phyloP scores from a whole-genome alignment of 2,888 invertebrate species.

The Dendrolimus pini region DNA sequence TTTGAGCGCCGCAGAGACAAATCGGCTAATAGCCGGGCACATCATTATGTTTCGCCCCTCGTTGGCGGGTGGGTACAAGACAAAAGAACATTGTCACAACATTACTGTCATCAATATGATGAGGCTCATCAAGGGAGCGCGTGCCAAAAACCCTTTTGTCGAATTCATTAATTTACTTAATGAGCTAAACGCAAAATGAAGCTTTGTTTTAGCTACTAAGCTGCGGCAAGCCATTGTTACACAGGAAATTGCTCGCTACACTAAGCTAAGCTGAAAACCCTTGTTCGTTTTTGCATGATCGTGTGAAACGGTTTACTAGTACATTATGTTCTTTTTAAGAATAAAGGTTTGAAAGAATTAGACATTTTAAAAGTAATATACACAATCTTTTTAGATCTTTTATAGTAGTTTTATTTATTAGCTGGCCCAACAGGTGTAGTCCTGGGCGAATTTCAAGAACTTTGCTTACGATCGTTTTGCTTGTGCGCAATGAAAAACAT shows the following conservation, averaged over 20 bases:
- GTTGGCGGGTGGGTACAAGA: constrained; percentile 11
- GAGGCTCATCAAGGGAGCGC: constrained; percentile 31
- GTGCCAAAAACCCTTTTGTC: constrained; percentile 43
- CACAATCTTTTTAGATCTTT: no score
- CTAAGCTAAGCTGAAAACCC: constrained; percentile 14
- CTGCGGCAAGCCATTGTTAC: constrained; percentile 42
- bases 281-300: no score
- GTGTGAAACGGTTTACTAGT: no score
- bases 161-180: constrained; percentile 60
- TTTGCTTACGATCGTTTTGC: no score
- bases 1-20: constrained; percentile 9
- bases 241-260: constrained; percentile 36
- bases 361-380: no score
- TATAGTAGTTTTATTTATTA: no score
- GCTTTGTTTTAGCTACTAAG: constrained; percentile 46
- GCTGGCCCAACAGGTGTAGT: no score
- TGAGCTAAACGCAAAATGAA: constrained; percentile 57
- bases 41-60: constrained; percentile 13
- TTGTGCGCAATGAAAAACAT: no score
- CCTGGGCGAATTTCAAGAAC: no score
- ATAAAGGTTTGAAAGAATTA: no score
- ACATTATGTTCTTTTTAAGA: no score
- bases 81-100: constrained; percentile 23
- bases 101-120: constrained; percentile 38
- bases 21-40: constrained; percentile 5